A percentile compares a stretch with the other conserved stretches of the same genome.
phyloP scores from a whole-genome alignment of 2,113 vertebrate genomes.

The Daubentonia madagascariensis region DNA sequence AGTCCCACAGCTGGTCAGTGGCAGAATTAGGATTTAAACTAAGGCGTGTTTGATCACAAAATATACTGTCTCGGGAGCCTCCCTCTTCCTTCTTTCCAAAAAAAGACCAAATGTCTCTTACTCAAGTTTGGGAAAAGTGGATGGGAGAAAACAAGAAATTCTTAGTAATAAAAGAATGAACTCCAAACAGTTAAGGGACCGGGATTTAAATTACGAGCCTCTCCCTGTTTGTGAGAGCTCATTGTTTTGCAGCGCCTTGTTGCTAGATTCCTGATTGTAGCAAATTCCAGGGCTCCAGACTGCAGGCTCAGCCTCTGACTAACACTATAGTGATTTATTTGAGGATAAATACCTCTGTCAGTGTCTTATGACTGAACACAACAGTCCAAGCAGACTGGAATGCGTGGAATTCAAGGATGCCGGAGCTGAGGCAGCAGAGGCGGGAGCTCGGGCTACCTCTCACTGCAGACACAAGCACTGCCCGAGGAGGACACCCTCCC shows the following conservation, averaged over 20 bases:
- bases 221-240: slow-evolving; percentile 60
- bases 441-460: slow-evolving; percentile 74
- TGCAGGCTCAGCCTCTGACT: slow-evolving; percentile 83
- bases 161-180: background rate
- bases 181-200: slow-evolving; percentile 45
- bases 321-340: slow-evolving; percentile 85
- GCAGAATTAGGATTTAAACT: background rate
- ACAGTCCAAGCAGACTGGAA: slow-evolving; percentile 81
- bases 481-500: slow-evolving; percentile 72
- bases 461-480: slow-evolving; percentile 68
- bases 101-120: background rate
- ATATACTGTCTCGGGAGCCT: background rate
- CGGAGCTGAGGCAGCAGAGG: slow-evolving; percentile 80
- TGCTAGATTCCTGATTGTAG: slow-evolving; percentile 82
- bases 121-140: background rate
- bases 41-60: background rate
- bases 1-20: background rate
- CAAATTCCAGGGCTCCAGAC: slow-evolving; percentile 84
- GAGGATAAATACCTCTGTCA: slow-evolving; percentile 88
- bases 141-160: background rate
- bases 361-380: slow-evolving; percentile 86
- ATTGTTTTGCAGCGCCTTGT: slow-evolving; percentile 81
- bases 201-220: background rate
- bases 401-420: slow-evolving; percentile 81
- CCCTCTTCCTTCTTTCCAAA: background rate